Percentiles rank a stretch among this genome's conserved stretches.
These are phyloP conservation scores for Macrophya annulata DNA, from an alignment of 2,888 invertebrate genomes.

Conservation along the genomic window DNA sequence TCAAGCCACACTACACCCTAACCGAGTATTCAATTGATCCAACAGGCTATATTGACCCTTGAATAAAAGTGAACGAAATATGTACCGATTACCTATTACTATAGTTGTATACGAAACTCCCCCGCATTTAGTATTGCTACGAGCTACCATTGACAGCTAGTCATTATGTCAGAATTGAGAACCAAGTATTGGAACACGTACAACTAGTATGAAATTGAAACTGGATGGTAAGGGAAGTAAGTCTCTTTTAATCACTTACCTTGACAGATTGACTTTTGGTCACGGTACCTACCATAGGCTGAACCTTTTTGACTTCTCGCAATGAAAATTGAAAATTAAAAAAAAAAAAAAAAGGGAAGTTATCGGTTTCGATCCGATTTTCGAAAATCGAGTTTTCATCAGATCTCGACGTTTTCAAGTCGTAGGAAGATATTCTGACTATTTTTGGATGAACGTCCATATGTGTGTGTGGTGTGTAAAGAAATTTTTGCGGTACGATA, in stretches of 20 bases:
- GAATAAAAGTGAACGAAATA: slow-evolving; percentile 40
- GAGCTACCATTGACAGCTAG: slow-evolving; percentile 45
- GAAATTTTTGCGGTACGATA: no score
- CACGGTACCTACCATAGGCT: background rate
- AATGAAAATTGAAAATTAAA: no score
- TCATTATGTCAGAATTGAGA: slow-evolving; percentile 54
- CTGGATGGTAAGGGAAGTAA: background rate
- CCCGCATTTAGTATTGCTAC: slow-evolving; percentile 37
- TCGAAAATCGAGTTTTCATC: no score
- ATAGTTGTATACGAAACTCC: slow-evolving; percentile 20
- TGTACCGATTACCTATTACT: slow-evolving; percentile 43
- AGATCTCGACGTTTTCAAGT: no score
- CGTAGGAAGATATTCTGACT: no score
- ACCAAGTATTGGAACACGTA: background rate
- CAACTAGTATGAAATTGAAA: background rate
- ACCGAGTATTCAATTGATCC: slow-evolving; percentile 44
- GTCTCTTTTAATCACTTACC: slow-evolving; percentile 7
- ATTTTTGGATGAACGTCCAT: no score
- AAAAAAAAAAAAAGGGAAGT: no score
- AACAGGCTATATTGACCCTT: slow-evolving; percentile 43
- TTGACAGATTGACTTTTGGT: background rate
- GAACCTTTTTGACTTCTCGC: background rate
- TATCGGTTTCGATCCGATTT: no score
- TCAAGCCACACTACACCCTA: slow-evolving; percentile 18
- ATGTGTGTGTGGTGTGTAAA: no score